Base-by-base conservation (phyloP, 2,888 invertebrate genomes). In the Tinea pellionella region DNA sequence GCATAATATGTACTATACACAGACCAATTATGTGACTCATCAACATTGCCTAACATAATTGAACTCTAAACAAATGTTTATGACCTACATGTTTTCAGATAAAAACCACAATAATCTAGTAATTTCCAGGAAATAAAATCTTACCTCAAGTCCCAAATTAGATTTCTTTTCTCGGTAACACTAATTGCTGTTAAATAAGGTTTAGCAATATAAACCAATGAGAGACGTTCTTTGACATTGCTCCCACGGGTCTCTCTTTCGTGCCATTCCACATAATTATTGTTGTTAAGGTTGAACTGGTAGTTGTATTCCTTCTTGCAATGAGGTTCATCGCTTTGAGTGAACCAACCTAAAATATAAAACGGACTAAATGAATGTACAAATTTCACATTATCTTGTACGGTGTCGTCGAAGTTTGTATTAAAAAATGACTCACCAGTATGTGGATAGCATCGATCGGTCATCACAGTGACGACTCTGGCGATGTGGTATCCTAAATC, bases 401-500 rank as follows among this genome's bases (percentile, higher is more conserved):
- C 3, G 3, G 24, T 24, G 24, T 24, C 6, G n/a, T n/a, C n/a
- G n/a, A n/a, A n/a, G n/a, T n/a, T 30, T 30, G 30, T 30, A 30
- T 30, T 7, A 7, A 30, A 37, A 37, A 6, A 6, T 37, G 9
- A 47, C 75, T 81, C 77, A 89, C 94, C 94, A 67, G 96, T 96
- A 70, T 97, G 96, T n/a, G 96, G 97, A 81, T 95, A 96, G 66
- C 90, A 89, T 66, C 92, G 90, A 77, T 97, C 96, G 63, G 90
- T 89, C 96, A 96, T 97, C 32, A 95, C 93, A 15, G 96, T 95
- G 61, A 96, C 92, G 24, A 94, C 95, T 57, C 96, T 90, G 47
- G 94, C 92, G 62, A 97, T 93, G 76, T 97, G 97, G 79, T 97
- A 97, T 6, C 96, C 97, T 57, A 96, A 92, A 83, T 97, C 97